phyloP scores from a whole-genome alignment of 2,113 vertebrate genomes.

The Solenodon paradoxus region DNA sequence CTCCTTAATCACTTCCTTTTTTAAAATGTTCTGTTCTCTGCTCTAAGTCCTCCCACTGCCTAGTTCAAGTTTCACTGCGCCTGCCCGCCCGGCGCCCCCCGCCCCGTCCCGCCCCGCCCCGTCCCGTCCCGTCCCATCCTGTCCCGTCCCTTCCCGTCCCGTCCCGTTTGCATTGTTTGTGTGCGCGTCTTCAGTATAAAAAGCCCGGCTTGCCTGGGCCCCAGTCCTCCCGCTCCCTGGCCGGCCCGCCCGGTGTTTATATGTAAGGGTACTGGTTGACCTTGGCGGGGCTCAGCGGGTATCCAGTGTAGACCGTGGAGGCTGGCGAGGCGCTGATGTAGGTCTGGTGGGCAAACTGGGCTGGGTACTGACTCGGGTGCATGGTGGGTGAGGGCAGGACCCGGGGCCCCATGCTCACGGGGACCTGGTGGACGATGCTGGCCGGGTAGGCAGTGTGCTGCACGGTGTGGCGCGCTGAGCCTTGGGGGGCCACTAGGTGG shows the following conservation, averaged over 20 bases:
- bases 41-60: constrained; percentile 62
- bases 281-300: constrained; percentile 99
- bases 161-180: constrained; percentile 79
- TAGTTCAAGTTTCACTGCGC: constrained; percentile 81
- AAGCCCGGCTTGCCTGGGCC: constrained; percentile 55
- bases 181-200: constrained; percentile 78
- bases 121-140: constrained; percentile 59
- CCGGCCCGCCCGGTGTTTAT: constrained; percentile 88
- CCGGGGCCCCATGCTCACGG: constrained; percentile 95
- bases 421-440: constrained; percentile 97
- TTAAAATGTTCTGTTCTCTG: constrained; percentile 78
- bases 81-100: constrained; percentile 50
- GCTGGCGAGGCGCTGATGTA: constrained; percentile 99
- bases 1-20: constrained; percentile 76
- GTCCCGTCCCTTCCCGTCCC: background rate
- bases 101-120: background rate
- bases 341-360: constrained; percentile 98
- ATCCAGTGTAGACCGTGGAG: constrained; percentile 99
- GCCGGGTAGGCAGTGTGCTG: constrained; percentile 94
- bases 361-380: constrained; percentile 96
- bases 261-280: constrained; percentile 99
- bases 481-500: constrained; percentile 96
- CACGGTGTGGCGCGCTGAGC: constrained; percentile 91
- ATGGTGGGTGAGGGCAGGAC: constrained; percentile 96
- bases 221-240: background rate